Evolutionary conservation across 2,888 invertebrate genomes (phyloP).

Genomic region (Amiota mariae): DNA sequence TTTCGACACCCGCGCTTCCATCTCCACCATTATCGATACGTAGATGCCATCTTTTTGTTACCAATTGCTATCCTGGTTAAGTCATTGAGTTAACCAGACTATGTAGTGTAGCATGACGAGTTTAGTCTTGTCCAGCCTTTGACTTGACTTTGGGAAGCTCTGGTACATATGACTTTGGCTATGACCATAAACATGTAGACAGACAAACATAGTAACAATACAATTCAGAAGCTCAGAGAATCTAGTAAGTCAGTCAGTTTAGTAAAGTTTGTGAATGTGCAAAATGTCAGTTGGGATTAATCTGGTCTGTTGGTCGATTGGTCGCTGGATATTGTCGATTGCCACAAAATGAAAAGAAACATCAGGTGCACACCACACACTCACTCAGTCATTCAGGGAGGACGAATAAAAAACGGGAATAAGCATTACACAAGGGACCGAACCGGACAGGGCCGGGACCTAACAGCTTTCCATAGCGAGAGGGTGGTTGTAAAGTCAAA

Average conservation of each 20-base stretch:
- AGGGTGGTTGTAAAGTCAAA: not conserved
- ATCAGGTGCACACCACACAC: constrained; percentile 30
- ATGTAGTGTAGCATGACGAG: not conserved
- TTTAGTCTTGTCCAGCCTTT: constrained; percentile 30
- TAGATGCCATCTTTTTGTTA: not conserved
- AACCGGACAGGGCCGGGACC: not conserved
- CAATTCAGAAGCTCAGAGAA: too few species aligned
- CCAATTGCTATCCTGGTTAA: constrained; percentile 17
- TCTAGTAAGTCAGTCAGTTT: too few species aligned
- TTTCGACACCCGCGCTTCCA: not conserved
- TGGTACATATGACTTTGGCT: too few species aligned
- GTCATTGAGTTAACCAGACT: not conserved
- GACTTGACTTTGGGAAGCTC: constrained; percentile 32
- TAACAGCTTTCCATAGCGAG: not conserved
- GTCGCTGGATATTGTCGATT: constrained; percentile 58
- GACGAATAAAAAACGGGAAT: not conserved
- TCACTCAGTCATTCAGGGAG: not conserved
- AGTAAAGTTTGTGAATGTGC: not conserved
- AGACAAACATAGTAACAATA: too few species aligned
- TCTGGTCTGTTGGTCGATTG: constrained; percentile 49
- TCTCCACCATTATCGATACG: not conserved
- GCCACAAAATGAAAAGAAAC: constrained; percentile 14
- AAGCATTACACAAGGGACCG: constrained; percentile 14
- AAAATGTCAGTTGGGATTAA: constrained; percentile 60
- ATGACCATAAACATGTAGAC: too few species aligned